These are phyloP conservation scores for Portunus trituberculatus DNA, from an alignment of 1,140 invertebrate species.

Conservation along the genomic window DNA sequence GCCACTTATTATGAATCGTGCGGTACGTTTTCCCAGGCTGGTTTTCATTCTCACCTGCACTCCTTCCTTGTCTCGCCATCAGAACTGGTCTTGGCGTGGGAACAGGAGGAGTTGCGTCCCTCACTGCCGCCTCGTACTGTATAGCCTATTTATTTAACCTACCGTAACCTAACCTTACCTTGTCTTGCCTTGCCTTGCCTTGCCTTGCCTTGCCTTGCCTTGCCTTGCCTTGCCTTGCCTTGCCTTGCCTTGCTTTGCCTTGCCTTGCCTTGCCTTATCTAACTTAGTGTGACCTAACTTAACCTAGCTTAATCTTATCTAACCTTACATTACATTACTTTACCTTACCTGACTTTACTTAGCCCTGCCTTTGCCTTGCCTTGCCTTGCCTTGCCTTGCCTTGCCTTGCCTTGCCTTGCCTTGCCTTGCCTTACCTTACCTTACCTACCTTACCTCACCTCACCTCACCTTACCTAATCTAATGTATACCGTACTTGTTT, in stretches of 20 bases:
- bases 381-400: not conserved
- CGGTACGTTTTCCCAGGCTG: no score
- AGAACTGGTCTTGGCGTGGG: no score
- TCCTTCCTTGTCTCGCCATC: no score
- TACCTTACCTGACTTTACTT: not conserved
- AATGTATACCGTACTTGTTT: not conserved
- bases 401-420: not conserved
- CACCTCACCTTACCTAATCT: not conserved
- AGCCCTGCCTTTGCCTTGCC: conserved; percentile 4
- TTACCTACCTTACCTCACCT: conserved; percentile 28
- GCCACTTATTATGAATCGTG: no score
- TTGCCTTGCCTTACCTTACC: conserved; percentile 9
- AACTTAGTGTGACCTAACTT: conserved; percentile 3
- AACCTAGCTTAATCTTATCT: not conserved
- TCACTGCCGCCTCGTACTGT: not conserved
- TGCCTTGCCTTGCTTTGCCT: not conserved
- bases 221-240: not conserved
- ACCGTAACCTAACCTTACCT: not conserved
- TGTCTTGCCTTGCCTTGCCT: not conserved
- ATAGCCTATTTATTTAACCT: not conserved
- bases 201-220: not conserved
- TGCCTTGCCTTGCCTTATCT: not conserved
- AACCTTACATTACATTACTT: not conserved
- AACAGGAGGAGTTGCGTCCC: no score
- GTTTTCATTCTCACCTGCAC: no score